Base-by-base conservation (phyloP, 2,113 vertebrate genomes). In the Microtus montanus region DNA sequence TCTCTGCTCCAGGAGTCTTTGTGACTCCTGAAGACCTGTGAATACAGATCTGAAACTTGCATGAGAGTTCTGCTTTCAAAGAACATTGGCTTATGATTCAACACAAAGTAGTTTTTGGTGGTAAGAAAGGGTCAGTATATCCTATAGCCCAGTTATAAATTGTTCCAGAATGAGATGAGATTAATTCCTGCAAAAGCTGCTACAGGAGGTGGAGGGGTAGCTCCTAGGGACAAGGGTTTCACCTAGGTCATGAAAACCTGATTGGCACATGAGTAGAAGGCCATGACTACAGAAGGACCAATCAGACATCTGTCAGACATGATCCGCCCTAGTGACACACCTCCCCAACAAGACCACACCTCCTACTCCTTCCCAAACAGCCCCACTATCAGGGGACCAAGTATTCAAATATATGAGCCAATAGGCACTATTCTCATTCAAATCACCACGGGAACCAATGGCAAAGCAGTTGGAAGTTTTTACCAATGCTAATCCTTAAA, bases 21-120 rank as follows among this genome's bases (percentile, higher is more conserved):
- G 49, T 71, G 68, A n/a, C 35, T n/a, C 7, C 68, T 71, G 90
- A 5, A 86, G 44, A 8, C 13, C 61, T 64, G 10, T 5, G 28
- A 26, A 49, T 58, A 92, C 24, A 77, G 73, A 15, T 77, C 35
- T 71, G 28, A 91, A 95, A 86, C 13, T 89, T 86, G 44, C 82
- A 38, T 77, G 52, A 86, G 13, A 63, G 22, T 64, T 94, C 35
- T 84, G n/a, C 44, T 71, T 84, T 87, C 82, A 96, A n/a, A 84
- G 38, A 94, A 94, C 77, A 78, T 28, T 87, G 7, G 4, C 7
- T 71, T 75, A 38, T 47, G 28, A 19, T 85, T 64, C 7, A 77
- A 90, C 41, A 28, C 1, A 35, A 75, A 87, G 54, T 44, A 54
- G 14, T 41, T 78, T 64, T 63, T 61, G 79, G 54, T 90, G 20